Percentiles rank a stretch among this genome's conserved stretches.
Conservation (phyloP, 2,113 vertebrate species). For the Pseudorectes ferrugineus region DNA sequence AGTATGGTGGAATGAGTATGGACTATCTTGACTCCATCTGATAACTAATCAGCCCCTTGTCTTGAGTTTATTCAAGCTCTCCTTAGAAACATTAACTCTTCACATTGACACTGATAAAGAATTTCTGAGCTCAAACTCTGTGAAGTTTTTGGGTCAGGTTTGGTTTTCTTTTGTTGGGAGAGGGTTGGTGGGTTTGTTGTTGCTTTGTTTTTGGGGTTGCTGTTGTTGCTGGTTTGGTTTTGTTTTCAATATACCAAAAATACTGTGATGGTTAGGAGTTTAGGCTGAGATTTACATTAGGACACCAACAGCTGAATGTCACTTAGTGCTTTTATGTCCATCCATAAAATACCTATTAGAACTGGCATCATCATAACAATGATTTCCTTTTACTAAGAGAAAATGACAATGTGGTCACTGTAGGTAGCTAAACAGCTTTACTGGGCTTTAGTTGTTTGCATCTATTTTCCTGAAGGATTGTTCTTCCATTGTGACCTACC, state of each 20-base stretch:
- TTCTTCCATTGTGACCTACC: background rate
- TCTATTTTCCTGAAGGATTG: background rate
- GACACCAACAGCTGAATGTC: background rate
- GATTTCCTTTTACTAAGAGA: background rate
- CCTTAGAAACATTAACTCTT: background rate
- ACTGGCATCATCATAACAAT: background rate
- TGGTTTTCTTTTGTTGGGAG: background rate
- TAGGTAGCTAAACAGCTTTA: background rate
- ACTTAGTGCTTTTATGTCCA: background rate
- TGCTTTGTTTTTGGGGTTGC: background rate
- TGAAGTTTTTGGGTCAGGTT: rapidly evolving
- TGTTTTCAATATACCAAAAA: background rate
- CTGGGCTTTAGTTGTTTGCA: background rate
- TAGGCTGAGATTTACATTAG: background rate
- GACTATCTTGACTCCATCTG: background rate
- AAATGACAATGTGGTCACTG: background rate
- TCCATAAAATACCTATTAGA: background rate
- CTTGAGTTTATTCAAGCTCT: background rate
- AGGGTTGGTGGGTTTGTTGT: background rate
- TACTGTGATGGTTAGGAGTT: background rate
- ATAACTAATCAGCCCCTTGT: background rate
- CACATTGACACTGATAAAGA: background rate
- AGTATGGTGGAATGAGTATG: background rate
- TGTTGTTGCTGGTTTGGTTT: background rate
- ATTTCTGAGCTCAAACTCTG: background rate